A percentile compares a stretch with the other conserved stretches of the same genome.
phyloP scores from a whole-genome alignment of 2,797 vertebrate species.

The Trematomus bernacchii region DNA sequence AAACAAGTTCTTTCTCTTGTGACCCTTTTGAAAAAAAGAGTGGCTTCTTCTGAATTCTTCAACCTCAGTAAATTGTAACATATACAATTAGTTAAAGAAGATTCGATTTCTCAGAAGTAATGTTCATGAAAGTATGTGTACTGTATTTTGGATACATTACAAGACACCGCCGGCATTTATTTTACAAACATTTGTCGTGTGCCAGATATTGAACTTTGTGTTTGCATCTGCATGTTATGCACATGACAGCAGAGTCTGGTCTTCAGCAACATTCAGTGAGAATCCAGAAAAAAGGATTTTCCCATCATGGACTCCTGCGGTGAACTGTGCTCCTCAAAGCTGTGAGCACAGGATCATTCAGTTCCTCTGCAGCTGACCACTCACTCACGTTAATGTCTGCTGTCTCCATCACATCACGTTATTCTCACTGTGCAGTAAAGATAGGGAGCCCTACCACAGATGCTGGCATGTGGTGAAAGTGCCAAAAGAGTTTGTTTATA shows the following conservation, averaged over 20 bases:
- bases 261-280: conserved; percentile 54
- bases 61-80: conserved; percentile 37
- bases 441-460: conserved; percentile 46
- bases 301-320: conserved; percentile 76
- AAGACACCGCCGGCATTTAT: not conserved
- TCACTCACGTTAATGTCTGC: conserved; percentile 66
- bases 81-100: conserved; percentile 16
- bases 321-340: conserved; percentile 60
- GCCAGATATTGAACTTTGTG: conserved; percentile 25
- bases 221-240: conserved; percentile 5
- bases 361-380: conserved; percentile 54
- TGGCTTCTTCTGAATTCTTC: conserved; percentile 3
- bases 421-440: conserved; percentile 26
- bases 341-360: conserved; percentile 28
- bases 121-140: conserved; percentile 8
- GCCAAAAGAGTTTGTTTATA: conserved; percentile 69
- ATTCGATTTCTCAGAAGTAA: conserved; percentile 16
- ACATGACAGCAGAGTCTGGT: conserved; percentile 29
- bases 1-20: conserved; percentile 29
- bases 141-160: conserved; percentile 16
- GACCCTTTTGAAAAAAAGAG: conserved; percentile 6
- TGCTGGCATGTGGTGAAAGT: conserved; percentile 54
- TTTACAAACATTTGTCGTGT: conserved; percentile 2
- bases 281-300: conserved; percentile 69
- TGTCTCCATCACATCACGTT: conserved; percentile 59